These are phyloP conservation scores for Excalfactoria chinensis DNA, from an alignment of 2,113 vertebrate genomes.

Conservation along the genomic window DNA sequence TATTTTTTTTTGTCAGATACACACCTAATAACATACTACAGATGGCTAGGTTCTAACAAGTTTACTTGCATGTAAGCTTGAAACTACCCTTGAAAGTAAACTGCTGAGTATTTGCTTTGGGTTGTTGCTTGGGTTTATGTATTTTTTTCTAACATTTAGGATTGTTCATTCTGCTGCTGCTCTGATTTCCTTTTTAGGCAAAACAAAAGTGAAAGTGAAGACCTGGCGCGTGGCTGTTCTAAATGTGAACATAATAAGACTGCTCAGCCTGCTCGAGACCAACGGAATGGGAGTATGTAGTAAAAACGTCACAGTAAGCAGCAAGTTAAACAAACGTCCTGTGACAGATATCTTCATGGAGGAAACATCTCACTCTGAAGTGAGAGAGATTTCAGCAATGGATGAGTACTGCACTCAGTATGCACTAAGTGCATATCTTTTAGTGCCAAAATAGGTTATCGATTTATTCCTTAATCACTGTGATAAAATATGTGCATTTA, in stretches of 20 bases:
- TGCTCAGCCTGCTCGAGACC: background rate
- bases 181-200: conserved; percentile 41
- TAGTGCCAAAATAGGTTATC: background rate
- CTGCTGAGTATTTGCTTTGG: conserved; percentile 61
- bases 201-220: conserved; percentile 45
- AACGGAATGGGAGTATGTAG: background rate
- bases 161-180: conserved; percentile 68
- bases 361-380: conserved; percentile 9
- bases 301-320: background rate
- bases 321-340: background rate
- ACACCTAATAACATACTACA: conserved; percentile 67
- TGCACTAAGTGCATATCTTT: background rate
- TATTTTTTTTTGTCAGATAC: conserved; percentile 21
- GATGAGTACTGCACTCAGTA: background rate
- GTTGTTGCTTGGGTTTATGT: background rate
- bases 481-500: background rate
- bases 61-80: conserved; percentile 45
- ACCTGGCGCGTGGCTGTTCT: background rate
- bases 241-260: background rate
- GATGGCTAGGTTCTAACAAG: conserved; percentile 70
- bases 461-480: background rate
- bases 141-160: conserved; percentile 26
- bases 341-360: background rate
- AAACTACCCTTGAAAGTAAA: conserved; percentile 63
- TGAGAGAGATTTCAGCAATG: conserved; percentile 2